Evolutionary conservation across 2,113 vertebrate species (phyloP), one percentile per base, ranked within the genome.

Genomic region (Phrynosoma platyrhinos): DNA sequence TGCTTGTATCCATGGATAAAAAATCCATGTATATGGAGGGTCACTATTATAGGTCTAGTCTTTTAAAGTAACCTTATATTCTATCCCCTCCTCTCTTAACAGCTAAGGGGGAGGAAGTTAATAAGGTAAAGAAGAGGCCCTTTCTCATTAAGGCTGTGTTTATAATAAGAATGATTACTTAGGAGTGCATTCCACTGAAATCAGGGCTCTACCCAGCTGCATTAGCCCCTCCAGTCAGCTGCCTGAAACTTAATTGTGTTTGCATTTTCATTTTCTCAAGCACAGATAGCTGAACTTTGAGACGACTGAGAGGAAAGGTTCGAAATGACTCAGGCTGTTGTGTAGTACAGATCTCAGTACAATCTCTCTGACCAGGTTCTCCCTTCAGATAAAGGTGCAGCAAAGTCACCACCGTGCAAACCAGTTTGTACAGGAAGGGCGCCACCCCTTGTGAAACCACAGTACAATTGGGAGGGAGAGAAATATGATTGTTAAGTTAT

Each of bases 241-340:
- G 88, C 79, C 87, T 53, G 52, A 83, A 90, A 90, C 14, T 42
- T 52, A 27, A 77, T 25, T 68, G 13, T 66, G 68, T 79, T 88
- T 90, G 85, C 18, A n/a, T 87, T 93, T 93, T 83, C 4, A 5
- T 88, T 90, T 94, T 90, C 79, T 92, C 36, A 88, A 47, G 79
- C 53, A 72, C 0, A 27, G 66, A 36, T 36, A 52, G 68, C 6
- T 84, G 72, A 92, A 66, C 74, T 74, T 32, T 88, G 79, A 89
- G 89, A 87, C 27, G 30, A n/a, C 83, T 87, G 36, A 16, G 62
- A 89, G 90, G 77, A 83, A 69, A 87, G 66, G 58, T 32, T 88
- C 52, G 62, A 84, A 91, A 79, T 89, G 52, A 53, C 85, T 87
- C 84, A 68, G 85, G 58, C 62, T 64, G 14, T 16, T 84, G 77